Evolutionary conservation across 2,797 vertebrate species (phyloP).

Genomic region (Simalia tracyae): DNA sequence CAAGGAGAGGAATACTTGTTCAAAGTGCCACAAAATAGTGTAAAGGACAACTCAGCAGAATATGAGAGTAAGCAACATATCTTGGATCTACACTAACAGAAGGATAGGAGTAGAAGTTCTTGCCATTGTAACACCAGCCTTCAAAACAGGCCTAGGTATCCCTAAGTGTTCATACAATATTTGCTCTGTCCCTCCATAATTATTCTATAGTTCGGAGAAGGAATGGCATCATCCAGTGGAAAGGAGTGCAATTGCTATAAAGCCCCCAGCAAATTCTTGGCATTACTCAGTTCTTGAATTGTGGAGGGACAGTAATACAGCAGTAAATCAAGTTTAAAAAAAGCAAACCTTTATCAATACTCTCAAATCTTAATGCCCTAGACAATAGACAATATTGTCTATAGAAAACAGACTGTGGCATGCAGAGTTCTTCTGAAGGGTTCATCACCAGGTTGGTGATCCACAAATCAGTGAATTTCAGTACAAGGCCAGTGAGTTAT

Average conservation of each 20-base stretch:
- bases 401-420: neutral
- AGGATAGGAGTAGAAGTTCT: neutral
- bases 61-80: neutral
- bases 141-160: neutral
- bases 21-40: no score
- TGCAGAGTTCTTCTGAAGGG: neutral
- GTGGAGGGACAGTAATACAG: neutral
- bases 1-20: no score
- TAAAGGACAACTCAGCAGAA: neutral
- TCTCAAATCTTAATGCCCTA: neutral
- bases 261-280: neutral
- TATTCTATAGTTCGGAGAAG: neutral
- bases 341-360: neutral
- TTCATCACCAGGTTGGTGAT: neutral
- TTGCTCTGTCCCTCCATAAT: neutral
- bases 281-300: neutral
- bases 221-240: neutral
- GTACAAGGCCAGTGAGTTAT: neutral
- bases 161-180: neutral
- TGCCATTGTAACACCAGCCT: neutral
- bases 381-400: no score
- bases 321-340: neutral
- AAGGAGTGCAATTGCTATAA: neutral
- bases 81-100: neutral
- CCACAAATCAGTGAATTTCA: no score